Percentiles rank a stretch among this genome's conserved stretches.
phyloP scores from a whole-genome alignment of 2,888 invertebrate species.

The Lycaena phlaeas region DNA sequence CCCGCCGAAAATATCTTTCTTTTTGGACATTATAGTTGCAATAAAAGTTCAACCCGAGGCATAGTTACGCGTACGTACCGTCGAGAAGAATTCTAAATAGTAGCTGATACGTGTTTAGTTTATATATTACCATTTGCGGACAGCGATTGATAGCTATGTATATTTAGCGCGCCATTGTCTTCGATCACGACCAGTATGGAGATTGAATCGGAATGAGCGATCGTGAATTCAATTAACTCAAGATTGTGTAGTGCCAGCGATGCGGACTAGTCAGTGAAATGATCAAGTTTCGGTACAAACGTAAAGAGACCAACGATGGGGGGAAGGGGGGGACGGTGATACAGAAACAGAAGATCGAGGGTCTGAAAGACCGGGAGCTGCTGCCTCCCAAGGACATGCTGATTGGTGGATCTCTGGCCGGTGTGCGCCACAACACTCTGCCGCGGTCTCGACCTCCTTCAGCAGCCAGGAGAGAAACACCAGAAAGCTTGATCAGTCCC shows the following conservation, averaged over 20 bases:
- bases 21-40: slow-evolving; percentile 4
- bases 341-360: slow-evolving; percentile 65
- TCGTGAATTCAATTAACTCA: slow-evolving; percentile 25
- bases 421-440: slow-evolving; percentile 58
- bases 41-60: slow-evolving; percentile 21
- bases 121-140: slow-evolving; percentile 56
- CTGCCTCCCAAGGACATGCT: slow-evolving; percentile 61
- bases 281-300: slow-evolving; percentile 79
- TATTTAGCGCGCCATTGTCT: slow-evolving; percentile 56
- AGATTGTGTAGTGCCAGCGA: slow-evolving; percentile 32
- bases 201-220: slow-evolving; percentile 38
- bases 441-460: slow-evolving; percentile 52
- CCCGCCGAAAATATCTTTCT: slow-evolving; percentile 39
- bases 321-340: slow-evolving; percentile 43
- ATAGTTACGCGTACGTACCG: slow-evolving; percentile 33
- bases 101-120: slow-evolving; percentile 52
- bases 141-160: slow-evolving; percentile 36
- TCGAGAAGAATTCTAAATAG: slow-evolving; percentile 46
- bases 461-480: slow-evolving; percentile 35
- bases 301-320: slow-evolving; percentile 65
- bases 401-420: slow-evolving; percentile 48
- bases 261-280: slow-evolving; percentile 59
- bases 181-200: slow-evolving; percentile 35
- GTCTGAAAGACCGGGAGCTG: slow-evolving; percentile 52
- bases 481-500: slow-evolving; percentile 38